Base-by-base conservation (phyloP, 92 coral and sea anemone species). In the Umimayanthus kanabou region DNA sequence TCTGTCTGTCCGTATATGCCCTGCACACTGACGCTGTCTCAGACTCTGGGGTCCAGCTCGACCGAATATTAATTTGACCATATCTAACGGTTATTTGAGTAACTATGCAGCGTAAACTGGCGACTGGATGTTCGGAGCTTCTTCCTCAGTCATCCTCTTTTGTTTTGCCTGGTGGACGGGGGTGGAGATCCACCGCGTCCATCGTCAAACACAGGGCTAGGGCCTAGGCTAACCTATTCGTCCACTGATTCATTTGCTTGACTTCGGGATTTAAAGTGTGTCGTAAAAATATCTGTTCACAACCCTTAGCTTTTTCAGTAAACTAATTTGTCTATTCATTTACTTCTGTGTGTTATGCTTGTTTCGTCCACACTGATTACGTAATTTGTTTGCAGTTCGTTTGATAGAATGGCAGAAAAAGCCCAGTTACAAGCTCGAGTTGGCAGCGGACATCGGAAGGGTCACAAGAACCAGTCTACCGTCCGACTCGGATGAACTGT, bases 361-460 rank as follows among this genome's bases (percentile, higher is more conserved):
- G 49, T 39, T 39, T 39, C 45, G 39, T 9, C 26, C n/a, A 20
- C 25, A 43, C 45, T 75, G 39, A 75, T 39, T 75, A 3, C 30
- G 26, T n/a, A 29, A 42, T 26, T n/a, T 83, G 55, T 42, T 76
- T 84, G 79, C 88, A 95, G 98, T 81, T 95, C 98, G n/a, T 95
- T 95, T 86, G 98, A 93, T 77, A 79, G 90, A 72, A 95, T 95
- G 98, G 98, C 98, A n/a, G 90, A 88, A 29, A 82, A 77, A 53
- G 96, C 98, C 26, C 91, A 93, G 86, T 84, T 89, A 0, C 93
- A 89, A 61, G 98, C 98, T 73, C 81, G 88, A 16, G 96, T 95
- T n/a, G 98, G 98, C 76, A 92, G 93, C 26, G 98, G 98, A 3
- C 98, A 96, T 42, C 94, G 91, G 79, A 93, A 94, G 22, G 98